These are phyloP conservation scores for Sisyra terminalis DNA, from an alignment of 2,888 invertebrate species.

Conservation along the genomic window DNA sequence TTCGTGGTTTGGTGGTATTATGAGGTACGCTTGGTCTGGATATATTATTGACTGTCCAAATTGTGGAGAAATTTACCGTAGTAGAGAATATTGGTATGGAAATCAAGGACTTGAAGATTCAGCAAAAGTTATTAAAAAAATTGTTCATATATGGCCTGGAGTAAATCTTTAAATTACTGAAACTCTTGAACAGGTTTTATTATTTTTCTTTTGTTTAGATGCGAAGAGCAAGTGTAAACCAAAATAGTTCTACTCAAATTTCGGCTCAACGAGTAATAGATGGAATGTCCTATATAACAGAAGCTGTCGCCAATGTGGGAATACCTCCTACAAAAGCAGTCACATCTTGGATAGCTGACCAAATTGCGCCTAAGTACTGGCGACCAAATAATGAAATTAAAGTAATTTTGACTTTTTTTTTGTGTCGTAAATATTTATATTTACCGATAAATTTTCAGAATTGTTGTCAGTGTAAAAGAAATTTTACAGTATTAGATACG, in stretches of 20 bases:
- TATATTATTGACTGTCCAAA: conserved; percentile 59
- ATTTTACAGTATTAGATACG: conserved; percentile 35
- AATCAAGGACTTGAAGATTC: conserved; percentile 53
- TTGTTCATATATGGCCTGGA: conserved; percentile 52
- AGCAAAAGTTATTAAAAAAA: conserved; percentile 44
- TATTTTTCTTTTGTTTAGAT: background rate
- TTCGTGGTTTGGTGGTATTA: conserved; percentile 45
- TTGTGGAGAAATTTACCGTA: conserved; percentile 54
- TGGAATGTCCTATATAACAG: conserved; percentile 36
- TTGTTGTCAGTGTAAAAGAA: conserved; percentile 45
- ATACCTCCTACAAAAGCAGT: conserved; percentile 53
- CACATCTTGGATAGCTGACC: conserved; percentile 58
- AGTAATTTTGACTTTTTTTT: too few relatives aligned
- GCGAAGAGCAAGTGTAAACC: background rate
- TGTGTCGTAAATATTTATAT: too few relatives aligned
- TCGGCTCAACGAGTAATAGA: conserved; percentile 36
- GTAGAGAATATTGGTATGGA: conserved; percentile 67
- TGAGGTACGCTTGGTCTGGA: conserved; percentile 64
- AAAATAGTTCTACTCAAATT: conserved; percentile 15
- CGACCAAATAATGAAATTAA: conserved; percentile 56
- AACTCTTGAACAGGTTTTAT: background rate
- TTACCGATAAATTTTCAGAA: conserved; percentile 26
- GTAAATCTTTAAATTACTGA: conserved; percentile 20
- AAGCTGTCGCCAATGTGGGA: conserved; percentile 42
- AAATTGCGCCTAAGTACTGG: conserved; percentile 68